These are phyloP conservation scores for Eulemur coronatus DNA, from an alignment of 2,797 vertebrate species.

Conservation along the genomic window DNA sequence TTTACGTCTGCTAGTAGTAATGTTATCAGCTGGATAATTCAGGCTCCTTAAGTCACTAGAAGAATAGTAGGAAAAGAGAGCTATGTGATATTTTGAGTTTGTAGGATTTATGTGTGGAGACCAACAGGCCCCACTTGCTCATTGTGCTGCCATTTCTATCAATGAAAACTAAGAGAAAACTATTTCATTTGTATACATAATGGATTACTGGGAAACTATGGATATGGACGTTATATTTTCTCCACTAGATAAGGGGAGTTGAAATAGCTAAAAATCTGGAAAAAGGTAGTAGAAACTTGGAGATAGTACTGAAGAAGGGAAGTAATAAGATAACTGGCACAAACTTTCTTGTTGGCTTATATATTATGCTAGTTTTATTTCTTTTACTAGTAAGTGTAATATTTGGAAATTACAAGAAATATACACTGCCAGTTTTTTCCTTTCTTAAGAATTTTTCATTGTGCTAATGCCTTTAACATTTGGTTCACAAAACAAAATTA, in stretches of 20 bases:
- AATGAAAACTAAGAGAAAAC: background rate
- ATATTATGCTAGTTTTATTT: background rate
- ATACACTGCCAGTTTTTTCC: background rate
- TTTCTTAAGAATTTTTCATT: background rate
- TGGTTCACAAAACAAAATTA: background rate
- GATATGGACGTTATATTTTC: background rate
- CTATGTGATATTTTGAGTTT: background rate
- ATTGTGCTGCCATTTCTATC: accelerated
- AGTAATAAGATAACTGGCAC: background rate
- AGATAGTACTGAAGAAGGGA: background rate
- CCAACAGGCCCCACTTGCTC: background rate
- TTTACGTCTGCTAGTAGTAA: background rate
- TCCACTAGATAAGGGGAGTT: background rate
- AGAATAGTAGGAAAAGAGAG: background rate
- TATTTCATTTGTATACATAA: background rate
- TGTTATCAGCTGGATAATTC: background rate
- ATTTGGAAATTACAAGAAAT: background rate
- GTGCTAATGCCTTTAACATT: background rate
- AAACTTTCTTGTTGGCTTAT: background rate
- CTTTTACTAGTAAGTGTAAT: background rate
- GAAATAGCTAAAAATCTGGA: background rate
- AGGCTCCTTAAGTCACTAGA: background rate
- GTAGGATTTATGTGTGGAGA: background rate
- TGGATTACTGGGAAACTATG: background rate
- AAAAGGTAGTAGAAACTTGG: background rate